Base-by-base conservation (phyloP, 2,113 vertebrate genomes). In the Coturnix japonica region DNA sequence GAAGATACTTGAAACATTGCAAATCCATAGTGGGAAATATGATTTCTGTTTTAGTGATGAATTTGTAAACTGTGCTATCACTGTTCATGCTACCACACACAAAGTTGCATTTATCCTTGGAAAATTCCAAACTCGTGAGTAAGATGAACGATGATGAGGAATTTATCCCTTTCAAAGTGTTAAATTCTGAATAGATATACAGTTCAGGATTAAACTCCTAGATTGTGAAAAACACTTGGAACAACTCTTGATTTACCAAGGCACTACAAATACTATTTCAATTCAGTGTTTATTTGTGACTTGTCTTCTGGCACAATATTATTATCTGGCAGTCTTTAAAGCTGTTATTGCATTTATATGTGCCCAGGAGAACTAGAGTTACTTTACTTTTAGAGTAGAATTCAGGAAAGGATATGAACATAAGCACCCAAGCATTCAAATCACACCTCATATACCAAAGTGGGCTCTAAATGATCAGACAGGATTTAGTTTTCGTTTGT, bases 111-210 rank as follows among this genome's bases (percentile, higher is more conserved):
- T 13, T 51, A 18, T 47, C 60, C 28, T 87, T 79, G 65, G 31
- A 54, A 79, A 85, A 85, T 70, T 71, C 35, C 31, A 85, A 67
- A 44, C 9, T 88, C 85, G 83, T 79, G 67, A 87, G 43, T 41
- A 78, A 86, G 31, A 30, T 9, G 21, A 30, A 20, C 41, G 44
- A 22, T 81, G 21, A 65, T 51, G 46, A 66, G 11, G 7, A 7
- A 18, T 82, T 82, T 83, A 88, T 74, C 35, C 4, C 39, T 53
- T 86, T 86, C 17, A 65, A 70, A 70, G 23, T 56, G n/a, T 59
- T 90, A 92, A 80, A 85, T 74, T 70, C 54, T 83, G 73, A 90
- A 89, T 91, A 72, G 25, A 65, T 10, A 46, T 20, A 31, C 35
- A 79, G 16, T 39, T 60, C 19, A 81, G 19, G 64, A 72, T 64